Percentiles rank a stretch among this genome's conserved stretches.
phyloP scores from a whole-genome alignment of 2,113 vertebrate genomes.

The human (Homo sapiens) region DNA sequence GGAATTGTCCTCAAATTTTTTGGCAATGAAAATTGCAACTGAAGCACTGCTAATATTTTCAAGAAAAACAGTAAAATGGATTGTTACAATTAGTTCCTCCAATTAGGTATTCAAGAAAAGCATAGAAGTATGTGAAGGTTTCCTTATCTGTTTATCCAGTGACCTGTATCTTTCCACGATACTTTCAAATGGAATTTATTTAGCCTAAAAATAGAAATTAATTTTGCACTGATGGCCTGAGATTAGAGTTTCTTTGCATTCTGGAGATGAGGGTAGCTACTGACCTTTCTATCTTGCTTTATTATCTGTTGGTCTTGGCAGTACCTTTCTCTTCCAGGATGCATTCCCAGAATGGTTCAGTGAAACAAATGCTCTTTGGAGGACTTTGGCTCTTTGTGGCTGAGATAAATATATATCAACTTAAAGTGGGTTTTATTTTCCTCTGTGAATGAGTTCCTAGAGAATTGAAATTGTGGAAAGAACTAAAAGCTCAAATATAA shows the following conservation, averaged over 20 bases:
- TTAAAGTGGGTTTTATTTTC: conserved; percentile 44
- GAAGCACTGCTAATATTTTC: conserved; percentile 35
- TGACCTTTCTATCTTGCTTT: conserved; percentile 31
- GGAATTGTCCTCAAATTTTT: conserved; percentile 28
- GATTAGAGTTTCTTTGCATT: conserved; percentile 13
- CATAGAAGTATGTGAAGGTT: neutral
- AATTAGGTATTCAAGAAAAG: conserved; percentile 2
- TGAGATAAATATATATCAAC: conserved; percentile 55
- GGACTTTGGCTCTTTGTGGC: conserved; percentile 43
- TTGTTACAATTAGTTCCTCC: conserved; percentile 11
- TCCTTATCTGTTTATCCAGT: neutral
- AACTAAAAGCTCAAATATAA: neutral
- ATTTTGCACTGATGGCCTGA: neutral
- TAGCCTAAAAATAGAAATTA: conserved; percentile 58
- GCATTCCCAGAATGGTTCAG: conserved; percentile 15
- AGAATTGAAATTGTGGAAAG: conserved; percentile 56
- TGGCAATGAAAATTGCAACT: neutral
- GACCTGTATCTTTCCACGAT: conserved; percentile 30
- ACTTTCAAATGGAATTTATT: conserved; percentile 37
- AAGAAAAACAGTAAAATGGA: conserved; percentile 20
- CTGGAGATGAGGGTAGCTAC: conserved; percentile 37
- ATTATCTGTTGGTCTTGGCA: conserved; percentile 46
- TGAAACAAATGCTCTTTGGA: conserved; percentile 51
- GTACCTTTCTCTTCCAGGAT: neutral
- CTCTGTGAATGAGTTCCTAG: conserved; percentile 48